These are phyloP conservation scores for Parazoanthus atlanticus DNA, from an alignment of 92 coral and sea anemone genomes.

Conservation along the genomic window DNA sequence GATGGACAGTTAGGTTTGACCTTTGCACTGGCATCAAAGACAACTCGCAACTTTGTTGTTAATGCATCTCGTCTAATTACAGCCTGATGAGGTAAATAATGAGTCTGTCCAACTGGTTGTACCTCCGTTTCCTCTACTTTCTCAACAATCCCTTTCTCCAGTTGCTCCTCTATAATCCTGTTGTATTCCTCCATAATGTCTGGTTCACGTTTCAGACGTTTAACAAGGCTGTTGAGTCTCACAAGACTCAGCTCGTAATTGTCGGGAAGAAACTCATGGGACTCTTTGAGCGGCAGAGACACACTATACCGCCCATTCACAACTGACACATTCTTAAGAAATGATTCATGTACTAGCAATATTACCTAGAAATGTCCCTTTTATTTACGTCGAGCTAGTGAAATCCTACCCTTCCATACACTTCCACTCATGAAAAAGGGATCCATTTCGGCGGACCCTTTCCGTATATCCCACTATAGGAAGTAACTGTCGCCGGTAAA, in stretches of 20 bases:
- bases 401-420: no score
- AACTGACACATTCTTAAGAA: constrained; percentile 45
- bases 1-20: constrained; percentile 34
- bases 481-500: no score
- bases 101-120: constrained; percentile 38
- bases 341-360: constrained; percentile 56
- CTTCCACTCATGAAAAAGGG: no score
- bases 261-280: constrained; percentile 46
- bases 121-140: constrained; percentile 46
- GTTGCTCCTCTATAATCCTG: constrained; percentile 46
- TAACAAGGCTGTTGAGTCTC: constrained; percentile 42
- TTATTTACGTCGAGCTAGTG: no score
- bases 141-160: constrained; percentile 41
- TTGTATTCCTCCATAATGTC: constrained; percentile 44
- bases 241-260: constrained; percentile 50
- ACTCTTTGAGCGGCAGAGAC: constrained; percentile 42
- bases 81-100: constrained; percentile 63
- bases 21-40: constrained; percentile 56
- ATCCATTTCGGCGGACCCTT: no score
- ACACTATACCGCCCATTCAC: constrained; percentile 46
- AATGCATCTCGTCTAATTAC: constrained; percentile 49
- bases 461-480: no score
- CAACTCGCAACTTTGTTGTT: constrained; percentile 57
- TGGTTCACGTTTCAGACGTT: constrained; percentile 47
- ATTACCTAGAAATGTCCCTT: no score